Base-by-base conservation (phyloP, 2,113 vertebrate genomes). In the Choloepus hoffmanni region DNA sequence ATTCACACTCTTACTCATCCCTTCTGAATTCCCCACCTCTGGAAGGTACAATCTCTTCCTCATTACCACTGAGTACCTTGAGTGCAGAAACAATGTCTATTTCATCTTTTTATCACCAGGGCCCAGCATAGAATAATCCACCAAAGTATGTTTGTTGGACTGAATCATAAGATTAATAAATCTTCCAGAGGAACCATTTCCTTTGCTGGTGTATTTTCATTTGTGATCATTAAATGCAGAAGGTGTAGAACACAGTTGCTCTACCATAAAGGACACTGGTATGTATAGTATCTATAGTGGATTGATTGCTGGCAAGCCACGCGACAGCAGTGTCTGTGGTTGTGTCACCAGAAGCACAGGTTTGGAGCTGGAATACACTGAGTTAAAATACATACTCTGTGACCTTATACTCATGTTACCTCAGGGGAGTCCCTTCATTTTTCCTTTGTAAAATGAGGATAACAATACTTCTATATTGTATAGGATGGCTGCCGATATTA, bases 281-380 rank as follows among this genome's bases (percentile, higher is more conserved):
- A 19, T 16, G 53, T 40, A 14, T 0, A 18, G 21, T 7, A 30
- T 8, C 62, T 50, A 14, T 0, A 18, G 18, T 23, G 67, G 60
- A 21, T 33, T 48, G 67, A 73, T 36, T 43, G 28, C 68, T 72
- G 26, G 63, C 55, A 19, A 18, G 55, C 55, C 18, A 82, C 19
- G 76, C 77, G 88, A 30, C 1, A 7, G 14, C 10, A 26, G 10
- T 63, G 21, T 89, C 55, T 48, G 30, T n/a, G 58, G 36, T 26
- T 50, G 5, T 40, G 28, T 48, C 43, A 58, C 19, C 58, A 36
- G 21, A 30, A 85, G 12, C 8, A 18, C 7, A 18, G 11, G 18
- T 94, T 74, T 92, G 68, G 28, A 91, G 50, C 93, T 14, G 45
- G 28, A 70, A 1, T 62, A 58, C 78, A 12, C 15, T 26, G 58